A percentile compares a stretch with the other conserved stretches of the same genome.
These are phyloP conservation scores for Drosophila kurseongensis DNA, from an alignment of 1,140 invertebrate genomes.

Conservation along the genomic window DNA sequence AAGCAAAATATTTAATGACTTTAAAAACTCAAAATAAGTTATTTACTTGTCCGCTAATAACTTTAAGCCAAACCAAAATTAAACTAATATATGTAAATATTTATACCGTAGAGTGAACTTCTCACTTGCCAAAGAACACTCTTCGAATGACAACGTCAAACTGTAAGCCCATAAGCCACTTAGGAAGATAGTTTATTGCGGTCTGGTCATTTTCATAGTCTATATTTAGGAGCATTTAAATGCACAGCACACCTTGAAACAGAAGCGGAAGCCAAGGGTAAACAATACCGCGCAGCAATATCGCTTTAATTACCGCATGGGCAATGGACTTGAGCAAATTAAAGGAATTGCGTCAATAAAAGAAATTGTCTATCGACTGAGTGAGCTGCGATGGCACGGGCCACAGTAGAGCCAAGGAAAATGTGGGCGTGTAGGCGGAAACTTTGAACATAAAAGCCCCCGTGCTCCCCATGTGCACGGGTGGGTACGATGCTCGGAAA, in stretches of 20 bases:
- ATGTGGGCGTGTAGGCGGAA: conserved; percentile 47
- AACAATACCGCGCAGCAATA: conserved; percentile 16
- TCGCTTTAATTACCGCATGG: conserved; percentile 48
- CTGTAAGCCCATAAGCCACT: not conserved
- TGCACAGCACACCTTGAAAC: conserved; percentile 24
- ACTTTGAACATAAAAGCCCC: conserved; percentile 22
- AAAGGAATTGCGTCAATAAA: conserved; percentile 49
- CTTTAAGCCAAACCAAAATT: too few species aligned
- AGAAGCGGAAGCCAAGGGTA: conserved; percentile 8
- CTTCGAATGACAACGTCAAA: not conserved
- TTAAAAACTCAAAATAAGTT: too few species aligned
- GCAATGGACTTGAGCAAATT: conserved; percentile 51
- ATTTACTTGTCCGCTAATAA: too few species aligned
- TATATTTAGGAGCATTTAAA: conserved; percentile 32
- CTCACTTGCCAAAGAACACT: not conserved
- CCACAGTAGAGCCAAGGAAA: conserved; percentile 23
- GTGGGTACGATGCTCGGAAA: not conserved
- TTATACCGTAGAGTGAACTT: not conserved
- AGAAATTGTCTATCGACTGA: conserved; percentile 37
- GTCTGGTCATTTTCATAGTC: conserved; percentile 9
- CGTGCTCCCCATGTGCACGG: not conserved
- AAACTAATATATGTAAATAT: too few species aligned
- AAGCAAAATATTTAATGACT: too few species aligned
- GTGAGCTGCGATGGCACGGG: conserved; percentile 12
- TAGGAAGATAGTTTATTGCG: not conserved